Percentiles rank a stretch among this genome's conserved stretches.
phyloP scores from a whole-genome alignment of 1,140 invertebrate genomes.

The Goniozus legneri region DNA sequence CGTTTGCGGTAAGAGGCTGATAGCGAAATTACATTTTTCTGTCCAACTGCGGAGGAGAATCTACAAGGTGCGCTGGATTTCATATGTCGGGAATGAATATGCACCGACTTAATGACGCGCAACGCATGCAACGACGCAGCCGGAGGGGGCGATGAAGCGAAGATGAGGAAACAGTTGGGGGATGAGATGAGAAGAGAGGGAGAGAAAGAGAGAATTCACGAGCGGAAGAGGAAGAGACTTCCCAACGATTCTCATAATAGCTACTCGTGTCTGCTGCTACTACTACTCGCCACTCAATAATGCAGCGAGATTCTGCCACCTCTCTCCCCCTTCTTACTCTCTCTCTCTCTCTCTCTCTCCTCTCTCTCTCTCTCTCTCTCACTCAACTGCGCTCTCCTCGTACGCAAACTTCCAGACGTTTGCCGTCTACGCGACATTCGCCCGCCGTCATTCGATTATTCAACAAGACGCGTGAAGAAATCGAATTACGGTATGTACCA shows the following conservation, averaged over 20 bases:
- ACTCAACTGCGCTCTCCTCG: conserved; percentile 10
- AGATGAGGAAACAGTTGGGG: not conserved
- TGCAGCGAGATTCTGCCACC: no score
- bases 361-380: no score
- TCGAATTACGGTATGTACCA: conserved; percentile 16
- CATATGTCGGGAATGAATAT: conserved; percentile 25
- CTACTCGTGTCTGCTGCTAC: conserved; percentile 22
- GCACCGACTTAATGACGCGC: conserved; percentile 14
- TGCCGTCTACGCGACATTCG: conserved; percentile 6
- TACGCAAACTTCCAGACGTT: conserved; percentile 15
- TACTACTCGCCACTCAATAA: conserved; percentile 25
- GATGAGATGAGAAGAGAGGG: not conserved
- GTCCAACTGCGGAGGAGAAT: no score
- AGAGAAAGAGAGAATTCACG: conserved; percentile 4
- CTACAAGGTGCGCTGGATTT: no score
- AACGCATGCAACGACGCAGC: not conserved
- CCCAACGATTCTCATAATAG: conserved; percentile 27
- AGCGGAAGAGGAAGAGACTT: conserved; percentile 16
- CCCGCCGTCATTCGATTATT: conserved; percentile 15
- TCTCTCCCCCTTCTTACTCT: no score
- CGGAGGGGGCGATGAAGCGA: not conserved
- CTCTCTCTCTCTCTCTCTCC: no score
- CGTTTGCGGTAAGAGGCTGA: no score
- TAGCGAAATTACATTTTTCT: no score
- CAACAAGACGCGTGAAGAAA: conserved; percentile 21